Evolutionary conservation across 2,888 invertebrate genomes (phyloP).

Genomic region (Amitus sp.): DNA sequence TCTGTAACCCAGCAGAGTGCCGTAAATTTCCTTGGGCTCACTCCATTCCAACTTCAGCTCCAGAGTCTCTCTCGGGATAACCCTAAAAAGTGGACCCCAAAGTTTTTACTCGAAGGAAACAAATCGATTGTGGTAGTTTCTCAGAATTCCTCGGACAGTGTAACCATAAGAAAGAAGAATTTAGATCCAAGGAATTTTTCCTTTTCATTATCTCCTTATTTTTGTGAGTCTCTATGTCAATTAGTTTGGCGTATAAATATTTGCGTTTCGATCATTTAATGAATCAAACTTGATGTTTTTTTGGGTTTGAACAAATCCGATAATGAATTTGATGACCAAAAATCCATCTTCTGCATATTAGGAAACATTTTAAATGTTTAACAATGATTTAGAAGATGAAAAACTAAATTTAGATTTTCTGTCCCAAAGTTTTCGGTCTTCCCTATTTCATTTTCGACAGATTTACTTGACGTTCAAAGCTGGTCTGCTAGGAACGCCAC

Average conservation of each 20-base stretch:
- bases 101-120: not conserved
- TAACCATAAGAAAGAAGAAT: no score
- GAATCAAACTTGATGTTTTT: no score
- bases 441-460: slow-evolving; percentile 8
- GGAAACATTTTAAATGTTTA: no score
- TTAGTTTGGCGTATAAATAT: no score
- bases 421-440: not conserved
- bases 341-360: no score
- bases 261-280: no score
- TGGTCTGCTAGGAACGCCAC: slow-evolving; percentile 90
- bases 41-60: slow-evolving; percentile 94
- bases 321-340: no score
- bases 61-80: slow-evolving; percentile 87
- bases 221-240: no score
- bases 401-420: not conserved
- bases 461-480: slow-evolving; percentile 82
- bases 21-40: slow-evolving; percentile 88
- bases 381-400: not conserved
- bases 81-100: slow-evolving; percentile 67
- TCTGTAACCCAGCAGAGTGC: slow-evolving; percentile 87
- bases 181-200: no score
- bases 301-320: no score
- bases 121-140: not conserved
- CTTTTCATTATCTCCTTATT: no score
- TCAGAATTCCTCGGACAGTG: no score